Evolutionary conservation across 2,113 vertebrate species (phyloP), one percentile per base, ranked within the genome.

Genomic region (Microtus pennsylvanicus): DNA sequence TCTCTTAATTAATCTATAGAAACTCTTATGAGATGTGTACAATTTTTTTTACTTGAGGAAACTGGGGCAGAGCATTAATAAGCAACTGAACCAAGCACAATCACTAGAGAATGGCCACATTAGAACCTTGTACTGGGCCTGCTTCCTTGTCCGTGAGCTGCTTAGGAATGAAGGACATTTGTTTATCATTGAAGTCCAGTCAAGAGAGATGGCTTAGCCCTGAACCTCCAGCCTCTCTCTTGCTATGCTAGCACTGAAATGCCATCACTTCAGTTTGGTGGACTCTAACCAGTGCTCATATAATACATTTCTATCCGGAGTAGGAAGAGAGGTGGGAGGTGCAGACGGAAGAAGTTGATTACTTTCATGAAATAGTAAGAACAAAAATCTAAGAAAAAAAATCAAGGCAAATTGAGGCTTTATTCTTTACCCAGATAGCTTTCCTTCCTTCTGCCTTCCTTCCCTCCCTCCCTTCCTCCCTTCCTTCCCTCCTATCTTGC

Each of bases 1-100:
- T 75, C 42, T 93, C 24, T 83, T 50, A 75, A 38, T 94, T 75
- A 91, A 89, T 94, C 45, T 45, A 58, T 50, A 89, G 19, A 67
- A 72, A 58, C 33, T 42, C 16, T 47, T 85, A 21, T 65, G 52
- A 70, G 61, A 3, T 70, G 28, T 82, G 0, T 89, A 38, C 5
- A 87, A 2, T 42, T 42, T 63, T 65, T 33, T 45, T n/a, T 21
- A 38, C 1, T 38, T 87, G 77, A 91, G 17, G 13, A 89, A 83
- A 52, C 26, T 45, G 45, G 47, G 24, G 65, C 8, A 93, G 61
- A 92, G 10, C 5, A 7, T 67, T 19, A 16, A 28, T 78, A 78
- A 90, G 45, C 16, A 77, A 42, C 0, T 90, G 67, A 14, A 1
- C 28, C 13, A 77, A 45, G 14, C 55, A 90, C 33, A 35, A 7